Percentiles rank a stretch among this genome's conserved stretches.
These are phyloP conservation scores for Eciton burchellii DNA, from an alignment of 1,140 invertebrate genomes.

Conservation along the genomic window DNA sequence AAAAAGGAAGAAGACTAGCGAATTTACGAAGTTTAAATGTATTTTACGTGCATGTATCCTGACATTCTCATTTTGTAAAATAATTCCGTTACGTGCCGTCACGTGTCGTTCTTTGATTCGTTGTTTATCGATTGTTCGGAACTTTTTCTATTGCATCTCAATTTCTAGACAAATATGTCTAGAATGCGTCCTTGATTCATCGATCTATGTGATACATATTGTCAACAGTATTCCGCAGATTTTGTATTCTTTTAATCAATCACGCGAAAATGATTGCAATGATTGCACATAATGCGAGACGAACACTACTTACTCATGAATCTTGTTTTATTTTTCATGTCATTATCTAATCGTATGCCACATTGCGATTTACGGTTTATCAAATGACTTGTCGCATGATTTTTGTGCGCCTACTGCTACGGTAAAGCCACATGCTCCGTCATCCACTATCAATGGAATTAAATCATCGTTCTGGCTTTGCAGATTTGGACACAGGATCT, in stretches of 20 bases:
- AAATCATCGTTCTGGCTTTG: not conserved
- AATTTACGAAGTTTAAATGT: too few species aligned
- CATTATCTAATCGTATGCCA: too few species aligned
- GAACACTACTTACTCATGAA: slow-evolving; percentile 37
- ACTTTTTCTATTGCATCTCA: too few species aligned
- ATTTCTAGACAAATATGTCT: not conserved
- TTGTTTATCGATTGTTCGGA: too few species aligned
- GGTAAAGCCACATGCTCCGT: not conserved
- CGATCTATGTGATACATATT: not conserved
- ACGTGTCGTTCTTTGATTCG: too few species aligned
- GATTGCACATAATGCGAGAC: slow-evolving; percentile 4
- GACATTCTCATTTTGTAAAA: too few species aligned
- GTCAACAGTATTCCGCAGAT: not conserved
- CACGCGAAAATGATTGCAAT: not conserved
- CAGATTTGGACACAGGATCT: slow-evolving; percentile 10
- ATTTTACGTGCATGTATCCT: too few species aligned
- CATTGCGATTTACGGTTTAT: too few species aligned
- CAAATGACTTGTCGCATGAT: not conserved
- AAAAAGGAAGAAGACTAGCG: too few species aligned
- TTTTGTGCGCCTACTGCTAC: not conserved
- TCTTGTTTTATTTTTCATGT: slow-evolving; percentile 3
- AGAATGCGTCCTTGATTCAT: not conserved
- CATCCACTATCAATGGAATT: slow-evolving; percentile 10
- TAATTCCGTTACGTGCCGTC: too few species aligned
- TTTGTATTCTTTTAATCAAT: slow-evolving; percentile 4